Evolutionary conservation across 2,113 vertebrate genomes (phyloP), one percentile per base, ranked within the genome.

Genomic region (Thymallus thymallus): DNA sequence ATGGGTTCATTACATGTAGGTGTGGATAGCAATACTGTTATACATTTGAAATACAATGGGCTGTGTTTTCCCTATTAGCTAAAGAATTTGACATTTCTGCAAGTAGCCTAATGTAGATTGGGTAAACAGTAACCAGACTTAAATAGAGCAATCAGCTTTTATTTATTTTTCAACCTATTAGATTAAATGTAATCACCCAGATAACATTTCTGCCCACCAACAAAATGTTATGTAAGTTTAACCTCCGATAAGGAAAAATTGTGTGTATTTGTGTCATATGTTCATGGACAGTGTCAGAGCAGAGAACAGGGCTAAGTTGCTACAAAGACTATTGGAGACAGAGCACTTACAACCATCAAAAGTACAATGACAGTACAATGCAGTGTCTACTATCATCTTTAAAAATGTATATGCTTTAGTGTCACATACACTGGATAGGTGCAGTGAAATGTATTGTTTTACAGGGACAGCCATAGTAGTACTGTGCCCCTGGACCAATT

Each of bases 1-100:
- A 55, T 14, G 76, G 60, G 71, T 30, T 69, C 60, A 82, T 55
- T 22, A 60, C n/a, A 22, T 22, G n/a, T 60, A 60, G 18, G 56
- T 60, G 56, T 60, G 18, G n/a, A 22, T 60, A 22, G 23, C n/a
- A n/a, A 60, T 60, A 9, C 22, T 22, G 16, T 22, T n/a, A 18
- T 51, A 60, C n/a, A 23, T 60, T 41, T 46, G 6, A 3, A 35
- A 22, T 26, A 60, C 23, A 10, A 18, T 35, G 72, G 6, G 56
- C 78, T 71, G 65, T 71, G 62, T 71, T 29, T 71, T 22, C 67
- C 13, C 5, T 23, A 51, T 69, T 69, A 32, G 75, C 60, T n/a
- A 26, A 26, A 51, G 30, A 62, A 30, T 35, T 23, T 1, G 63
- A 58, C 4, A 66, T 76, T 30, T 71, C n/a, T 23, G 61, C 56